Evolutionary conservation across 1,140 invertebrate species (phyloP).

Genomic region (Archivesica marissinica): DNA sequence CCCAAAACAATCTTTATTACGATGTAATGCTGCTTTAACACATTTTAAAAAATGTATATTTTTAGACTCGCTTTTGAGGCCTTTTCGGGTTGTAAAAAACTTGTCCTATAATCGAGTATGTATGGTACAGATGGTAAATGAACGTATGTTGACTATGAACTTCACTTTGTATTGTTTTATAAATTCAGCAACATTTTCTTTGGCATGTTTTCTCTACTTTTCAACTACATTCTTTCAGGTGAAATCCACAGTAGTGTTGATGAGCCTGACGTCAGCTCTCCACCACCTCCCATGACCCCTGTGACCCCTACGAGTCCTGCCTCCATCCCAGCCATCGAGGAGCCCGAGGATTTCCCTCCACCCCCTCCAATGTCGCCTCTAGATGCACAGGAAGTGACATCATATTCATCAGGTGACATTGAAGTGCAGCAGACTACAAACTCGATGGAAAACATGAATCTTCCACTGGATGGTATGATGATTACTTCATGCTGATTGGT

Average conservation of each 20-base stretch:
- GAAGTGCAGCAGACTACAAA: conserved; percentile 77
- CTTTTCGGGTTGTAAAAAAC: no score
- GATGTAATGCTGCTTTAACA: no score
- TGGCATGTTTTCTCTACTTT: not conserved
- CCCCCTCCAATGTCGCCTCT: conserved; percentile 65
- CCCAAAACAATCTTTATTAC: no score
- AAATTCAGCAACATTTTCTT: no score
- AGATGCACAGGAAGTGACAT: conserved; percentile 77
- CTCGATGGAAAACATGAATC: conserved; percentile 59
- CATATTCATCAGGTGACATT: conserved; percentile 80
- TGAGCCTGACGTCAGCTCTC: conserved; percentile 29
- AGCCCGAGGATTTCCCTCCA: conserved; percentile 35
- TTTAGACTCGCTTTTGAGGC: no score
- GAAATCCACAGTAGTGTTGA: conserved; percentile 28
- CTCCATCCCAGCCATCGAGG: conserved; percentile 42
- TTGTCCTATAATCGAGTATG: no score
- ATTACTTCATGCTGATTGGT: no score
- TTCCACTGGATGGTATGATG: conserved; percentile 65
- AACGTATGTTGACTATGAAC: no score
- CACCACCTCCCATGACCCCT: conserved; percentile 33
- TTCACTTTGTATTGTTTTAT: no score
- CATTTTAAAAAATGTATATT: no score
- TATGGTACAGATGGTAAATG: no score
- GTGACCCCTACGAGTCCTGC: conserved; percentile 42
- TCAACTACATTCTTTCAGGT: not conserved